Conservation (phyloP, 2,797 vertebrate genomes). For the Poliocrania exsul region DNA sequence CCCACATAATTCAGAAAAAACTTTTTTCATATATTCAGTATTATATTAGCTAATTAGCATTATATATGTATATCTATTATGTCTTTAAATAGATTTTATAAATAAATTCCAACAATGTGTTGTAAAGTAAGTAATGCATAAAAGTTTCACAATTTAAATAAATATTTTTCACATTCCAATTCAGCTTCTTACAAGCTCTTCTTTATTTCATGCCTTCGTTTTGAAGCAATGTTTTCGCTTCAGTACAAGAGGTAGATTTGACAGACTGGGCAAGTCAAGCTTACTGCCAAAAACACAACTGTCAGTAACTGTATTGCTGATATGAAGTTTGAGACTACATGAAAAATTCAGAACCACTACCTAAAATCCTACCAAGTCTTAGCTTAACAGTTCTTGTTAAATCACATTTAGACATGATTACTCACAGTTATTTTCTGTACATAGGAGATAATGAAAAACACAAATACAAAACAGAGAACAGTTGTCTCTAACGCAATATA, state of each 20-base stretch:
- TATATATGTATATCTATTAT: slow-evolving; percentile 43
- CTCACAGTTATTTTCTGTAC: slow-evolving; percentile 67
- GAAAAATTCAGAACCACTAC: slow-evolving; percentile 66
- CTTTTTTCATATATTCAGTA: slow-evolving; percentile 55
- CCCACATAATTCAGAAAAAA: slow-evolving; percentile 44
- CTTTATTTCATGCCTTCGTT: slow-evolving; percentile 68
- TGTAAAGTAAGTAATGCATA: slow-evolving; percentile 69
- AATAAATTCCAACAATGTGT: slow-evolving; percentile 69
- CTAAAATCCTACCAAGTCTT: slow-evolving; percentile 65
- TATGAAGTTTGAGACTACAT: slow-evolving; percentile 65
- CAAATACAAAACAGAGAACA: slow-evolving; percentile 61
- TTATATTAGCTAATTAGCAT: slow-evolving; percentile 54
- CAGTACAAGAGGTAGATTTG: slow-evolving; percentile 79
- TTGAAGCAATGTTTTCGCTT: slow-evolving; percentile 72
- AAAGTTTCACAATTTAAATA: slow-evolving; percentile 78
- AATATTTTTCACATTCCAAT: slow-evolving; percentile 80
- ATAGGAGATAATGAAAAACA: slow-evolving; percentile 62
- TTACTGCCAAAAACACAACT: slow-evolving; percentile 71
- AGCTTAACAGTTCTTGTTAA: slow-evolving; percentile 64
- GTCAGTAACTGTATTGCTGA: slow-evolving; percentile 66
- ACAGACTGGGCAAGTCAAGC: slow-evolving; percentile 63
- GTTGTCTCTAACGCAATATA: slow-evolving; percentile 62
- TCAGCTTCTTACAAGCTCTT: slow-evolving; percentile 70
- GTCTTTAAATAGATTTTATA: slow-evolving; percentile 70
- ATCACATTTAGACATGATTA: slow-evolving; percentile 60